phyloP scores from a whole-genome alignment of 2,797 vertebrate species.

The Siniperca scherzeri region DNA sequence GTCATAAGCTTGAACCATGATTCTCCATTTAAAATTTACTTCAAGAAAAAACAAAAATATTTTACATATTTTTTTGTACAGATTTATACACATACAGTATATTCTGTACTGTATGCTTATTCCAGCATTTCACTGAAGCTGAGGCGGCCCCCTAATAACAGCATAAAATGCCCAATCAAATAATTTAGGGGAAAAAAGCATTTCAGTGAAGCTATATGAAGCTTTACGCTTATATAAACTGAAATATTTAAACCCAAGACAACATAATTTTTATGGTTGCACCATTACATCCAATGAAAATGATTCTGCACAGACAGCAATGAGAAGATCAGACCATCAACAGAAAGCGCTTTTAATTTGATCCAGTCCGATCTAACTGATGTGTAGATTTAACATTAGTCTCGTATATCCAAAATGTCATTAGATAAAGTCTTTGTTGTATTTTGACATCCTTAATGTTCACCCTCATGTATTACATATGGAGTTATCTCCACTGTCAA shows the following conservation, averaged over 20 bases:
- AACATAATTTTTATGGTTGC: not conserved
- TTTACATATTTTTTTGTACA: not conserved
- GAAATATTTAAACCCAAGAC: not conserved
- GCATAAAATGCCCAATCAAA: not conserved
- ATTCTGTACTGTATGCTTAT: not conserved
- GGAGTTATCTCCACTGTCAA: not conserved
- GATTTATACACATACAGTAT: slow-evolving; percentile 9
- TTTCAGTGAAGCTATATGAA: not conserved
- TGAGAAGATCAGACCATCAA: not conserved
- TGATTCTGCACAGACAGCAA: not conserved
- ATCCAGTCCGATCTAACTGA: not conserved
- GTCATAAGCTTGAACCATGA: not conserved
- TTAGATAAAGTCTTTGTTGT: slow-evolving; percentile 3
- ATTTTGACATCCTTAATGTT: slow-evolving; percentile 4
- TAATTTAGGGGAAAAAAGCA: not conserved
- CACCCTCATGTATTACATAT: not conserved
- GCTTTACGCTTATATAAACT: not conserved
- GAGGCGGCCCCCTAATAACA: no score
- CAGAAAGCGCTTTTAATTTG: slow-evolving; percentile 12
- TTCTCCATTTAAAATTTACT: not conserved
- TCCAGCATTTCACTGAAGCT: not conserved
- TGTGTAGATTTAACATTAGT: slow-evolving; percentile 5
- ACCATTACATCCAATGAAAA: not conserved
- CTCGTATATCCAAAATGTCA: not conserved
- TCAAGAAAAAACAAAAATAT: not conserved